Percentiles rank a stretch among this genome's conserved stretches.
These are phyloP conservation scores for Chalcosyrphus nemorum DNA, from an alignment of 2,888 invertebrate species.

Conservation along the genomic window DNA sequence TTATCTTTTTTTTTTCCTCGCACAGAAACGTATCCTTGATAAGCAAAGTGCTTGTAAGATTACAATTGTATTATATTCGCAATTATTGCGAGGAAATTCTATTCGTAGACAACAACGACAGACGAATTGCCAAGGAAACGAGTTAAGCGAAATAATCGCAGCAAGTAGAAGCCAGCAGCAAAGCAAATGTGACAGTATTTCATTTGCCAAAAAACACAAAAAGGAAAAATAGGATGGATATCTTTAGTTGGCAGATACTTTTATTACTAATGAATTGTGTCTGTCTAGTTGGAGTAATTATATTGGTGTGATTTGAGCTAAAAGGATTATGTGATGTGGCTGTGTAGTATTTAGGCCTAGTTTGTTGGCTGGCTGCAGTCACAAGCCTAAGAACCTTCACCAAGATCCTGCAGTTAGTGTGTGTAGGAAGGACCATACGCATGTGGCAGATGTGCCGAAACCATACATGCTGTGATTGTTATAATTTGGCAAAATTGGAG, in stretches of 20 bases:
- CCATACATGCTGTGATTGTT: no score
- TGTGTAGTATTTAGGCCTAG: no score
- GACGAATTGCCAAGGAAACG: constrained; percentile 48
- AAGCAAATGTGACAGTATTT: constrained; percentile 36
- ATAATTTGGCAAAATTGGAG: no score
- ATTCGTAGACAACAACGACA: constrained; percentile 25
- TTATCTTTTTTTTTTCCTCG: constrained; percentile 2
- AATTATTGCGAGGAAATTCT: constrained; percentile 51
- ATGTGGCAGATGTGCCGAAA: no score
- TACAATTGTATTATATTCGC: constrained; percentile 62
- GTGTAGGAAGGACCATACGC: no score
- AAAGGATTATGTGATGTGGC: no score
- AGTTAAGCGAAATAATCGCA: constrained; percentile 48
- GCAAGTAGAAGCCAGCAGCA: constrained; percentile 11
- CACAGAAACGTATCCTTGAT: constrained; percentile 55
- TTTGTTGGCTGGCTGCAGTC: no score
- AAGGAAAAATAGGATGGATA: no score
- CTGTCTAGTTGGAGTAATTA: background rate
- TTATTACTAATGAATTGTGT: background rate
- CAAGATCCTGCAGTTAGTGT: no score
- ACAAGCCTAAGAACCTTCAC: no score
- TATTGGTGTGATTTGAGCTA: background rate
- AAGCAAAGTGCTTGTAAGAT: constrained; percentile 62
- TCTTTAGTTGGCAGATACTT: background rate
- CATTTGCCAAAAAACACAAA: constrained; percentile 35